Conservation (phyloP, 2,888 invertebrate genomes). For the Lepidonotus clava region DNA sequence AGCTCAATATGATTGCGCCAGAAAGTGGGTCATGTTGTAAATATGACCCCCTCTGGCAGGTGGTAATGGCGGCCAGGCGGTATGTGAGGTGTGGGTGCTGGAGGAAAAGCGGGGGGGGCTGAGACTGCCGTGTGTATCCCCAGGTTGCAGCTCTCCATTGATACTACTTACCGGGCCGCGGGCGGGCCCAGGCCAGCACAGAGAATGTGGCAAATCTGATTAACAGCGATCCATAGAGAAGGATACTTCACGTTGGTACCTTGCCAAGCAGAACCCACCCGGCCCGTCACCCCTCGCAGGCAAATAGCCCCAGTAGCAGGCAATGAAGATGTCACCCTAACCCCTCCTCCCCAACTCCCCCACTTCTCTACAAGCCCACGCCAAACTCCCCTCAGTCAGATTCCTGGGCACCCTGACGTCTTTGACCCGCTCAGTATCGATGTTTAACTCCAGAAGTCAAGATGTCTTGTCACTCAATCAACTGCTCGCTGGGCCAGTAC, state of each 20-base stretch:
- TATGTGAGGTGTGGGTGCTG: too few species aligned
- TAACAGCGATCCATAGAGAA: neutral
- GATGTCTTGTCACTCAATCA: neutral
- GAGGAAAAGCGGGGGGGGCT: too few species aligned
- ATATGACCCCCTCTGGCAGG: neutral
- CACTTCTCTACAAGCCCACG: neutral
- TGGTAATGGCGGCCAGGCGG: too few species aligned
- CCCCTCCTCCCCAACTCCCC: neutral
- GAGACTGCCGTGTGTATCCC: neutral
- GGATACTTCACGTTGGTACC: too few species aligned
- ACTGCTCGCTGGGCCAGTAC: too few species aligned
- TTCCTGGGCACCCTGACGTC: neutral
- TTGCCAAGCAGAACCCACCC: too few species aligned
- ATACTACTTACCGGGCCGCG: neutral
- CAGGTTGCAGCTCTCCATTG: neutral
- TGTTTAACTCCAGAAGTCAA: neutral
- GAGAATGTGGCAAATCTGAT: too few species aligned
- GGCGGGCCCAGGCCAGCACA: too few species aligned
- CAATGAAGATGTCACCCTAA: too few species aligned
- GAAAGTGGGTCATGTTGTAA: constrained; percentile 23
- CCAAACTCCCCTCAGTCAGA: neutral
- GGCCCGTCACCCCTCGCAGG: neutral
- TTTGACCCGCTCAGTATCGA: neutral
- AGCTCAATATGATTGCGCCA: neutral
- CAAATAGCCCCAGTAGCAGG: too few species aligned